Evolutionary conservation across 2,113 vertebrate species (phyloP).

Genomic region (Rhipidura dahli): DNA sequence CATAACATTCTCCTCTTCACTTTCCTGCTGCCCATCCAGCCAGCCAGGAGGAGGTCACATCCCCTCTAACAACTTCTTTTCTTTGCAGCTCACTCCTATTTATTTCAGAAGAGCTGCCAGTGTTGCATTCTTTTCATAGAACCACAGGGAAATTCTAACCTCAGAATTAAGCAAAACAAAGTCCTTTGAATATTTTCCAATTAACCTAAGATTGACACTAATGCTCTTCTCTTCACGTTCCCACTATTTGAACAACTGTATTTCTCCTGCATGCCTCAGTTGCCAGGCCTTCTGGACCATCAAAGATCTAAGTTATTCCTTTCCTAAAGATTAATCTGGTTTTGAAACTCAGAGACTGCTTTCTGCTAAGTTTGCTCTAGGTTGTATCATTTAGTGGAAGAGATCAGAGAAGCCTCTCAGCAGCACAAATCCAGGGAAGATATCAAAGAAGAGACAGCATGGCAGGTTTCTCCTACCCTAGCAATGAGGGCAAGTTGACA

Average conservation of each 20-base stretch:
- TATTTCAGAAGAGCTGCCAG: constrained; percentile 24
- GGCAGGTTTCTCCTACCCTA: neutral
- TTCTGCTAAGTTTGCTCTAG: neutral
- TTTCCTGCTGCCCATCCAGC: neutral
- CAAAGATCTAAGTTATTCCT: neutral
- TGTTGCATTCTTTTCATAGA: neutral
- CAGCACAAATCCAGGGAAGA: neutral
- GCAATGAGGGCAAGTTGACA: neutral
- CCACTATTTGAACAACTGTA: neutral
- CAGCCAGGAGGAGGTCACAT: neutral
- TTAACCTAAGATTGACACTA: constrained; percentile 45
- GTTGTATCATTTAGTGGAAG: neutral
- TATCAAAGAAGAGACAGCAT: neutral
- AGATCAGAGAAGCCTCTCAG: constrained; percentile 19
- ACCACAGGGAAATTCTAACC: constrained; percentile 27
- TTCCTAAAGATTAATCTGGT: neutral
- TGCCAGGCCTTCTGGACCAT: neutral
- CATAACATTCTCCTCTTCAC: neutral
- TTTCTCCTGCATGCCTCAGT: neutral
- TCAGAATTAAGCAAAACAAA: constrained; percentile 52
- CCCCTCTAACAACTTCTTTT: neutral
- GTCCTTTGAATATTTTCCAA: constrained; percentile 36
- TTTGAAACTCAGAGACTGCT: neutral
- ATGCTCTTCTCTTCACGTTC: neutral
- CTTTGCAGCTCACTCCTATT: neutral